Evolutionary conservation across 2,888 invertebrate genomes (phyloP).

Genomic region (Spisula solida): DNA sequence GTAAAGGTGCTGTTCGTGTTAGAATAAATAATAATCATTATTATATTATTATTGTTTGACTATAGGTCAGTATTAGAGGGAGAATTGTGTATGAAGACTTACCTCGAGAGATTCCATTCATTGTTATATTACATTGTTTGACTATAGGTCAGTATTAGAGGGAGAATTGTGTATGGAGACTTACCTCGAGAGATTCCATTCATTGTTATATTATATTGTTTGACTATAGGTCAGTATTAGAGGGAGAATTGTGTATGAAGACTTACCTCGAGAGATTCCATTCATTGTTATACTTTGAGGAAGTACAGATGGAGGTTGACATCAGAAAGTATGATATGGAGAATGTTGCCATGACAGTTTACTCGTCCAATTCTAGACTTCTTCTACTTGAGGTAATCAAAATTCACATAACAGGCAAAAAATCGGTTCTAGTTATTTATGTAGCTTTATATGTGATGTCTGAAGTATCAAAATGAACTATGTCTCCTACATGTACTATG

Average conservation of each 20-base stretch:
- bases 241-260: slow-evolving; percentile 63
- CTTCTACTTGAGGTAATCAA: slow-evolving; percentile 75
- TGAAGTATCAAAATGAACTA: no score
- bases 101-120: slow-evolving; percentile 73
- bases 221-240: slow-evolving; percentile 68
- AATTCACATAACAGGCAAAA: no score
- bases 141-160: slow-evolving; percentile 71
- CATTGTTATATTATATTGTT: slow-evolving; percentile 74
- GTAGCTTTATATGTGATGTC: no score
- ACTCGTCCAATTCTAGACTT: slow-evolving; percentile 69
- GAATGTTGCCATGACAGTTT: slow-evolving; percentile 74
- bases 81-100: slow-evolving; percentile 66
- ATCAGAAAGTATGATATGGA: slow-evolving; percentile 83
- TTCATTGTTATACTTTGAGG: slow-evolving; percentile 80
- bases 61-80: slow-evolving; percentile 71
- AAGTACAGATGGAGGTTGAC: slow-evolving; percentile 84
- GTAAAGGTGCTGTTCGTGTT: no score
- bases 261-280: slow-evolving; percentile 75
- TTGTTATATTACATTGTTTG: slow-evolving; percentile 73
- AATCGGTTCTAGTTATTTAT: no score
- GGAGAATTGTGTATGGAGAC: slow-evolving; percentile 62
- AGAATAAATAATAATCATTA: no score
- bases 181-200: slow-evolving; percentile 74
- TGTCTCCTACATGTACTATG: no score
- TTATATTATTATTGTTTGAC: no score